Base-by-base conservation (phyloP, 1,140 invertebrate species). In the Drosophila pallidifrons region DNA sequence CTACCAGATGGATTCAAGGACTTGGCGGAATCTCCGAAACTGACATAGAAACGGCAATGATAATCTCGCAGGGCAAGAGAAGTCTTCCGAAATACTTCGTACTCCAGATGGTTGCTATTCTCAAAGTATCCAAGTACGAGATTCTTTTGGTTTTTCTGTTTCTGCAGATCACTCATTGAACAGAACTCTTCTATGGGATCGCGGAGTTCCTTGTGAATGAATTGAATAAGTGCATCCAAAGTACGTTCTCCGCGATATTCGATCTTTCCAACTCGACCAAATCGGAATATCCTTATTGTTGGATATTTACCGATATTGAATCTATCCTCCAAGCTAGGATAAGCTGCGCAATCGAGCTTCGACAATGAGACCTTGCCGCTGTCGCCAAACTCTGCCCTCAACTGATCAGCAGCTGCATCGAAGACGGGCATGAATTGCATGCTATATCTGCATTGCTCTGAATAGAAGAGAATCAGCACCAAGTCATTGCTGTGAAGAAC, bases 301-400 rank as follows among this genome's bases (percentile, higher is more conserved):
- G 99, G 99, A 94, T 99, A 99, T 94, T 99, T 99, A 2, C 95
- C 96, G 47, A 99, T 98, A 82, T 98, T 96, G 93, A 98, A 99
- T 80, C 96, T 94, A 4, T 95, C 94, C 10, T 97, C 96, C 60
- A 99, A 93, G 58, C 94, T 93, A 78, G 93, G 94, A 94, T 99
- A 96, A 83, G 93, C 94, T 91, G 99, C 98, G 94, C 98, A 99
- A 92, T 99, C 97, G 1, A 99, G 97, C 95, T 98, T 98, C 32
- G 96, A 99, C 94, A 99, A 96, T 1, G 98, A 95, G 13, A 99
- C 96, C 92, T 95, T 96, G 2, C 96, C 97, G 41, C 94, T 67
- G 77, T 97, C 95, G 25, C 96, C 96, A 92, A 97, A 97, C 86
- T 95, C 95, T 91, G 95, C 94, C 32, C 93, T 61, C 6, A 92